Percentiles rank a stretch among this genome's conserved stretches.
Evolutionary conservation across 2,888 invertebrate species (phyloP).

Genomic region (Labia minor): DNA sequence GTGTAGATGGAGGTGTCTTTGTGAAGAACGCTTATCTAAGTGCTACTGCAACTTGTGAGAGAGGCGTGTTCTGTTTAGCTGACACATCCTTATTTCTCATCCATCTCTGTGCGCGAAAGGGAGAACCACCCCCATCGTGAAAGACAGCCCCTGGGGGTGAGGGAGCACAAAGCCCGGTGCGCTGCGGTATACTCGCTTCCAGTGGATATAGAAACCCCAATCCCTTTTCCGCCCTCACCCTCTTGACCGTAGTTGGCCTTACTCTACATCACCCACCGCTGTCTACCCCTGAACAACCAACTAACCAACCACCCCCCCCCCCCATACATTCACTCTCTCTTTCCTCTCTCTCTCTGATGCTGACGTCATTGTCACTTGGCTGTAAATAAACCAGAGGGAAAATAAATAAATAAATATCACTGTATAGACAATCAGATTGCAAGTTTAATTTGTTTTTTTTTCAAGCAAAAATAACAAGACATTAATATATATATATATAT

Average conservation of each 20-base stretch:
- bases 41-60: constrained; percentile 6
- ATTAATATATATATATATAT: no score
- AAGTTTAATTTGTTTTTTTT: no score
- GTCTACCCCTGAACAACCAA: no score
- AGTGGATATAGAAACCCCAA: background rate
- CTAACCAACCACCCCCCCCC: background rate
- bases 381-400: background rate
- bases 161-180: background rate
- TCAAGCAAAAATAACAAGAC: no score
- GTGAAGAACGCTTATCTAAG: constrained; percentile 1
- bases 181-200: background rate
- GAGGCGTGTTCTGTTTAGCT: constrained; percentile 13
- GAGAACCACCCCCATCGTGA: constrained; percentile 1
- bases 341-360: background rate
- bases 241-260: no score
- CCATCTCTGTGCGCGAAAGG: background rate
- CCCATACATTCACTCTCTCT: background rate
- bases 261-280: no score
- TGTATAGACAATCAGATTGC: no score
- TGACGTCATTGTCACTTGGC: background rate
- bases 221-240: background rate
- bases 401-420: no score
- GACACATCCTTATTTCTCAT: constrained; percentile 13
- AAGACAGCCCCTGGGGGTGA: background rate
- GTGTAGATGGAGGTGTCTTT: background rate